phyloP scores from a whole-genome alignment of 2,888 invertebrate species.

The Biston stratarius region DNA sequence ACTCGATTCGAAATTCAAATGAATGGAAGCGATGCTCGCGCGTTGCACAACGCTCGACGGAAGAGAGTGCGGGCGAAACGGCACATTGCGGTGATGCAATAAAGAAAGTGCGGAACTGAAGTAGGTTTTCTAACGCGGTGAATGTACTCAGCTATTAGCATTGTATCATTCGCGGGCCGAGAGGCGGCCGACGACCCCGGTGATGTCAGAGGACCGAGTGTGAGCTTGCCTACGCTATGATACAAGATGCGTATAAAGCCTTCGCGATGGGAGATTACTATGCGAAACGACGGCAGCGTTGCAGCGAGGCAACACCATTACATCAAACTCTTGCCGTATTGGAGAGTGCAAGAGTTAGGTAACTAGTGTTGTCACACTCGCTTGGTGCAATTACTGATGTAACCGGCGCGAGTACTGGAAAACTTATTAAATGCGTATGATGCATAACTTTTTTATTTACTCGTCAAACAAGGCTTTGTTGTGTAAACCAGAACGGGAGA shows the following conservation, averaged over 20 bases:
- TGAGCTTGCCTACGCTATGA: constrained; percentile 60
- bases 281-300: constrained; percentile 59
- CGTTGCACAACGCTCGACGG: constrained; percentile 79
- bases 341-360: constrained; percentile 76
- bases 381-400: constrained; percentile 79
- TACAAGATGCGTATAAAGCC: constrained; percentile 55
- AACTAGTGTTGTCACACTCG: constrained; percentile 80
- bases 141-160: constrained; percentile 81
- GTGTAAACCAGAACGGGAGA: constrained; percentile 44
- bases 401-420: constrained; percentile 55
- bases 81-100: constrained; percentile 81
- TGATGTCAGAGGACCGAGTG: constrained; percentile 68
- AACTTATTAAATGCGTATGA: constrained; percentile 44
- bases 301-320: constrained; percentile 65
- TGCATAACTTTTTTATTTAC: constrained; percentile 30
- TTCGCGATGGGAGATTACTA: constrained; percentile 67
- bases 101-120: constrained; percentile 86
- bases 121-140: constrained; percentile 84
- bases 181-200: constrained; percentile 75
- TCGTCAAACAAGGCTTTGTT: constrained; percentile 22
- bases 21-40: constrained; percentile 55
- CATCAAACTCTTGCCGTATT: constrained; percentile 68
- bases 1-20: constrained; percentile 65
- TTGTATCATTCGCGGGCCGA: constrained; percentile 74
- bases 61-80: constrained; percentile 82